phyloP scores from a whole-genome alignment of 2,888 invertebrate species.

The Azorinus chamasolen region DNA sequence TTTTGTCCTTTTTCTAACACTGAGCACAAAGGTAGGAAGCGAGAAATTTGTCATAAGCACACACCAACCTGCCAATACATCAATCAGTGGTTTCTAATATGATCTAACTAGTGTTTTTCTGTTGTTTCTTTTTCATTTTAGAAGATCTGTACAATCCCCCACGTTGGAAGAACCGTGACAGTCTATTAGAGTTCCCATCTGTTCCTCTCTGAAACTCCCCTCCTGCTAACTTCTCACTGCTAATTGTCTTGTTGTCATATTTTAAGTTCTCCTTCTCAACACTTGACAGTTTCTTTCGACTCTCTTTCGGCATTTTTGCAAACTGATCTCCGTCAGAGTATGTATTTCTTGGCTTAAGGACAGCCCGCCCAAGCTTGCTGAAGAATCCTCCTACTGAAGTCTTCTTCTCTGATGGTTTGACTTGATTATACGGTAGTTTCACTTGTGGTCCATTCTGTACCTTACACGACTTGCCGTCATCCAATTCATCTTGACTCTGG shows the following conservation, averaged over 20 bases:
- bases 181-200: conserved; percentile 43
- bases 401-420: conserved; percentile 67
- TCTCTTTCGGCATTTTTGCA: conserved; percentile 12
- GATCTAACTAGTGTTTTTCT: conserved; percentile 2
- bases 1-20: too few species aligned
- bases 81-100: too few species aligned
- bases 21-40: too few species aligned
- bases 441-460: conserved; percentile 67
- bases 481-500: conserved; percentile 10
- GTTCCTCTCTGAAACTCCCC: conserved; percentile 9
- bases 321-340: conserved; percentile 60
- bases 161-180: conserved; percentile 56
- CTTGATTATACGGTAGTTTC: conserved; percentile 58
- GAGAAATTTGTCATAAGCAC: too few species aligned
- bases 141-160: conserved; percentile 62
- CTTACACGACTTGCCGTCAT: conserved; percentile 24
- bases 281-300: conserved; percentile 25
- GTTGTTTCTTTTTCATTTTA: conserved; percentile 59
- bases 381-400: conserved; percentile 76
- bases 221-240: background rate
- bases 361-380: conserved; percentile 76
- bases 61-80: too few species aligned
- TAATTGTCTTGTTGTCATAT: conserved; percentile 31
- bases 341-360: conserved; percentile 73
- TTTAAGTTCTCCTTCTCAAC: conserved; percentile 53